phyloP scores from a whole-genome alignment of 2,888 invertebrate species.

The Eutolmus rufibarbis region DNA sequence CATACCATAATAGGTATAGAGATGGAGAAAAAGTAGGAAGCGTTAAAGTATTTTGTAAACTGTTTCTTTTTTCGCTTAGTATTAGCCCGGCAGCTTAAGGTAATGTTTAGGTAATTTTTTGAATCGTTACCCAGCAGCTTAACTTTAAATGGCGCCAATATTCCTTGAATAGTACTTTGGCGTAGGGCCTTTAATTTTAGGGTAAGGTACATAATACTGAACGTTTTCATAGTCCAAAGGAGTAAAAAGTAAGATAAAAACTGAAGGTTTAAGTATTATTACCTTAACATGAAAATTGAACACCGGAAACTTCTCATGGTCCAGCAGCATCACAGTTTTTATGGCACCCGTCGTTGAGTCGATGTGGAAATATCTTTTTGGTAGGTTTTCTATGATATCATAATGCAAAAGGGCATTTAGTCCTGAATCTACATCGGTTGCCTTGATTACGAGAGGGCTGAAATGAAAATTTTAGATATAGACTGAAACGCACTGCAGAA shows the following conservation, averaged over 20 bases:
- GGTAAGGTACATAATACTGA: not conserved
- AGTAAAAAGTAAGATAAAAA: not conserved
- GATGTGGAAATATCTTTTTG: slow-evolving; percentile 81
- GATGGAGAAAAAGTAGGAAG: not conserved
- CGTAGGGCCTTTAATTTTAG: not conserved
- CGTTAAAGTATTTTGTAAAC: not conserved
- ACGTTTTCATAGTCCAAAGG: not conserved
- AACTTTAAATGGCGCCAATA: not conserved
- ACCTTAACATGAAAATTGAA: slow-evolving; percentile 85
- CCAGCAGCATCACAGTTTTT: slow-evolving; percentile 76
- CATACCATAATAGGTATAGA: not conserved
- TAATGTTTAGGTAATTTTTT: not conserved
- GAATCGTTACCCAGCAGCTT: not conserved
- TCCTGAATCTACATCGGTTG: slow-evolving; percentile 85
- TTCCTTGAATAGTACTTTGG: not conserved
- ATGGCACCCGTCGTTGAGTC: slow-evolving; percentile 90
- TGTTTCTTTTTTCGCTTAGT: not conserved
- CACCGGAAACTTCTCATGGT: slow-evolving; percentile 75
- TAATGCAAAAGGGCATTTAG: slow-evolving; percentile 84
- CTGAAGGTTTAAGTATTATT: slow-evolving; percentile 20
- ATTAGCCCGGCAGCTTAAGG: not conserved
- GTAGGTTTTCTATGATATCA: slow-evolving; percentile 81
- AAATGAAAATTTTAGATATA: slow-evolving; percentile 43
- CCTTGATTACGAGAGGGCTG: slow-evolving; percentile 84
- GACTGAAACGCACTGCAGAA: not conserved